Evolutionary conservation across 2,113 vertebrate species (phyloP), one percentile per base, ranked within the genome.

Genomic region (Thryonomys swinderianus): DNA sequence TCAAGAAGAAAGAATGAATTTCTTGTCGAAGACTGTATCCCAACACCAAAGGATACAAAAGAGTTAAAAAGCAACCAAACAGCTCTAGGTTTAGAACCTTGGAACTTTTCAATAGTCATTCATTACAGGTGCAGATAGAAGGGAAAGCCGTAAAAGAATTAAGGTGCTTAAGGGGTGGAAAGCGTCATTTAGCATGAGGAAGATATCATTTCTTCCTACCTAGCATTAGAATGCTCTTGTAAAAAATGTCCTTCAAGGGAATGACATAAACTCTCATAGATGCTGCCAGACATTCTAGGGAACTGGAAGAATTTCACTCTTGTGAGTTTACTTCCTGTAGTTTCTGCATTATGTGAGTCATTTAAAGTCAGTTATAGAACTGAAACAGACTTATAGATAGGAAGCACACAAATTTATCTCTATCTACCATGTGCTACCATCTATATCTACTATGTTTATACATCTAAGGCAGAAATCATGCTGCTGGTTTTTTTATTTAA

Each of bases 301-400:
- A 42, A 66, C 27, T 83, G 53, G 14, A 88, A 91, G 3, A 93
- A 86, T 86, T 80, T 69, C n/a, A 79, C 18, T 71, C 30, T 78
- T 53, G n/a, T 94, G 25, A 61, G 8, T 74, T 74, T 42, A 16
- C 27, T 95, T 88, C 59, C n/a, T 95, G 20, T 61, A 71, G n/a
- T 61, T 96, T 82, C 55, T 81, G 42, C 3, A 91, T 83, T 55
- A 42, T 30, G 11, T 81, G 67, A 85, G 17, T 34, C 53, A 20
- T 62, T 88, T 94, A 59, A 67, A 13, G 79, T 37, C 17, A 78
- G 48, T 74, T 40, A 95, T 13, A 48, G 3, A 93, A 30, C 13
- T 88, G 25, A 85, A 82, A 86, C 23, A 73, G 37, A 73, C 71
- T 42, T 51, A 73, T 55, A 95, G 88, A 78, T n/a, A 88, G 67